A percentile compares a stretch with the other conserved stretches of the same genome.
Conservation (phyloP, 2,888 invertebrate genomes). For the Drosophila monieri region DNA sequence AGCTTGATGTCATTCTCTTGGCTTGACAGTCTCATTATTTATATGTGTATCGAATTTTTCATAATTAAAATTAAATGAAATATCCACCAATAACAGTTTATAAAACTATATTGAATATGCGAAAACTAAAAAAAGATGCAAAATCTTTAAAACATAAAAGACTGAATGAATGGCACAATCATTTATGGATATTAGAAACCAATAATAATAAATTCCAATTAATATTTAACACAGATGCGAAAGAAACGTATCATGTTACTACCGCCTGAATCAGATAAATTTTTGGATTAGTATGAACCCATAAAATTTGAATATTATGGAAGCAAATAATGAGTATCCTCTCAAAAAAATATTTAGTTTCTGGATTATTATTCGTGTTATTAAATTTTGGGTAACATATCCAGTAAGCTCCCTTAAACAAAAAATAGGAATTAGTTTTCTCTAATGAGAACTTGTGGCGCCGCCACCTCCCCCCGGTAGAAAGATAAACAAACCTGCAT, state of each 20-base stretch:
- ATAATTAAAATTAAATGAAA: constrained; percentile 6
- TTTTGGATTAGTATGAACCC: background rate
- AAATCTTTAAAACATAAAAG: constrained; percentile 11
- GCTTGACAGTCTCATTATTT: background rate
- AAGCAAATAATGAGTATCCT: background rate
- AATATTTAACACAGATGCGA: constrained; percentile 16
- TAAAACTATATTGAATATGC: constrained; percentile 12
- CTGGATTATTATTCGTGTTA: too few species aligned
- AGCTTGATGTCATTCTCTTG: constrained; percentile 5
- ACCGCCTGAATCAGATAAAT: background rate
- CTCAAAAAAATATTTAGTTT: background rate
- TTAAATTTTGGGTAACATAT: too few species aligned
- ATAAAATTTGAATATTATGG: constrained; percentile 13
- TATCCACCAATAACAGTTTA: constrained; percentile 2
- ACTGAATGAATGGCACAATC: constrained; percentile 28
- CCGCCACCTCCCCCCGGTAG: constrained; percentile 13
- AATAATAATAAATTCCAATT: constrained; percentile 36
- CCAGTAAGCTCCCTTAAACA: background rate
- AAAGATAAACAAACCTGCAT: constrained; percentile 52
- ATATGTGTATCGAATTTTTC: constrained; percentile 2
- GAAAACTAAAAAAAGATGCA: constrained; percentile 15
- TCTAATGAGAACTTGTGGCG: constrained; percentile 1
- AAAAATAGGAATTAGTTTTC: background rate
- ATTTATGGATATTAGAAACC: constrained; percentile 40
- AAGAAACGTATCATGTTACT: constrained; percentile 26